A percentile compares a stretch with the other conserved stretches of the same genome.
phyloP scores from a whole-genome alignment of 92 coral and sea anemone genomes.

The Actinostola sp. region DNA sequence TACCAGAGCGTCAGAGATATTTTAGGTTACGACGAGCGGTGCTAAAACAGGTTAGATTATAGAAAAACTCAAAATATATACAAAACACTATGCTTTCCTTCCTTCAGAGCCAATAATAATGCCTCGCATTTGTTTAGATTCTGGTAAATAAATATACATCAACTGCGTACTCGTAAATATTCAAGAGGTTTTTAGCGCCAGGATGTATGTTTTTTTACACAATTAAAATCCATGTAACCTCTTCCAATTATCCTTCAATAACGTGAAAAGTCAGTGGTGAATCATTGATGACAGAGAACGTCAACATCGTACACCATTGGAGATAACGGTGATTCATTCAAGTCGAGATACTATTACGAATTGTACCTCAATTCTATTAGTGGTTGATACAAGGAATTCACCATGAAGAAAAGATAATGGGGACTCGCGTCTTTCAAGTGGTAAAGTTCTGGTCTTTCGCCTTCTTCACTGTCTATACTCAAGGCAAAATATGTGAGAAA shows the following conservation, averaged over 20 bases:
- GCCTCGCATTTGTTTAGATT: not conserved
- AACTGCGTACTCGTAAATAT: not conserved
- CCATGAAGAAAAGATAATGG: not conserved
- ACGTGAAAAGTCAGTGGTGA: conserved; percentile 8
- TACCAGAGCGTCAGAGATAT: no score
- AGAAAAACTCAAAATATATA: no score
- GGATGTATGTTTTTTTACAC: conserved; percentile 2
- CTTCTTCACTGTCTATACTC: not conserved
- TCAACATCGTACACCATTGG: not conserved
- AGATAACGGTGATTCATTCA: not conserved
- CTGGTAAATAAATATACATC: not conserved
- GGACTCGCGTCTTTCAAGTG: not conserved
- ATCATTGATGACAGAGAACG: not conserved
- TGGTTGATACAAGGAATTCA: not conserved
- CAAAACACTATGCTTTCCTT: no score
- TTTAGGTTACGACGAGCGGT: no score
- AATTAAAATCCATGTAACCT: not conserved
- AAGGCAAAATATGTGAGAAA: conserved; percentile 8
- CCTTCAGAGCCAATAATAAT: not conserved
- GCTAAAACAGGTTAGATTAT: no score
- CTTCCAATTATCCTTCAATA: not conserved
- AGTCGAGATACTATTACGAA: not conserved
- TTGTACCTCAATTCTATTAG: no score
- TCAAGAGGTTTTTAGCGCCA: not conserved
- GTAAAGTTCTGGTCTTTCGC: not conserved